Evolutionary conservation across 2,888 invertebrate genomes (phyloP).

Genomic region (Pelosia muscerda): DNA sequence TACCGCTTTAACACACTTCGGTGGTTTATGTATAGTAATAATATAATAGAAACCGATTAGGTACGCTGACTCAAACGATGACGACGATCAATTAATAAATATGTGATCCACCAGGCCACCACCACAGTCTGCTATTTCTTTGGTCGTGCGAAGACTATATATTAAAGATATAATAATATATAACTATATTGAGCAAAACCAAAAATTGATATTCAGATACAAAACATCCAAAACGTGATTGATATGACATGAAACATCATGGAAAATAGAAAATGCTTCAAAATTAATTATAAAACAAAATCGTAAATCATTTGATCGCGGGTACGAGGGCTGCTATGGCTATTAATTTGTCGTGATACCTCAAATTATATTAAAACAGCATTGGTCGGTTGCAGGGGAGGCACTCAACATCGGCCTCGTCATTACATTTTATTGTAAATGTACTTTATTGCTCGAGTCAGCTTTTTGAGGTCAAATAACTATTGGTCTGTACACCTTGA

Average conservation of each 20-base stretch:
- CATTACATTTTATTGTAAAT: constrained; percentile 15
- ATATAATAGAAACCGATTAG: no score
- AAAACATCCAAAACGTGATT: neutral
- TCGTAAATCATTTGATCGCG: constrained; percentile 58
- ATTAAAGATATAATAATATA: neutral
- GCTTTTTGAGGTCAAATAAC: neutral
- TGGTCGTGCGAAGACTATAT: neutral
- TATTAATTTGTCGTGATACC: constrained; percentile 65
- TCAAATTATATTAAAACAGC: constrained; percentile 57
- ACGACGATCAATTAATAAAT: no score
- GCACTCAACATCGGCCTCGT: neutral
- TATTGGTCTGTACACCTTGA: neutral
- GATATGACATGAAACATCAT: neutral
- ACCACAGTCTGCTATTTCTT: neutral
- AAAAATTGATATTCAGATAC: neutral
- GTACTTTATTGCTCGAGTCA: neutral
- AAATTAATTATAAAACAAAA: constrained; percentile 56
- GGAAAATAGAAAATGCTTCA: constrained; percentile 24
- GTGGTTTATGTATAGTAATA: no score
- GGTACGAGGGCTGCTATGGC: constrained; percentile 46
- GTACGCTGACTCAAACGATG: no score
- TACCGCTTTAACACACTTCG: neutral
- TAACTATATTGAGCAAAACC: no score
- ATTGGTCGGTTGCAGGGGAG: constrained; percentile 36
- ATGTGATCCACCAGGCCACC: no score